Conservation (phyloP, 2,797 vertebrate species). For the Neosalanx taihuensis region DNA sequence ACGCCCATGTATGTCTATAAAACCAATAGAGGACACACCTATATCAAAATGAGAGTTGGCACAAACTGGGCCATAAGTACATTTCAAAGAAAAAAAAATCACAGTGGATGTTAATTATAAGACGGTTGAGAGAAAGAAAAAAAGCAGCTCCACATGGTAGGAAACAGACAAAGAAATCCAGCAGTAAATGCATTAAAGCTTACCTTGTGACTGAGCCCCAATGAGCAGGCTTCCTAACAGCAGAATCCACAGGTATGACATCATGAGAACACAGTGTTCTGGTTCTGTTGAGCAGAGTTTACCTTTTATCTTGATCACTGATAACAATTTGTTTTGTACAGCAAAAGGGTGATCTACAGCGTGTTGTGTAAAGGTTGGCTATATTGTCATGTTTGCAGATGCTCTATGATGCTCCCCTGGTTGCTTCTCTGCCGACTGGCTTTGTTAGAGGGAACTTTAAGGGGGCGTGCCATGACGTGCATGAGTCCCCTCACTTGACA, state of each 20-base stretch:
- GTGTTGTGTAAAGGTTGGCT: background rate
- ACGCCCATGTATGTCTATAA: background rate
- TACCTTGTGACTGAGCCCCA: slow-evolving; percentile 67
- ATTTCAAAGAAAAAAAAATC: background rate
- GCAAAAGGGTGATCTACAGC: background rate
- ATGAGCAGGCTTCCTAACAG: slow-evolving; percentile 69
- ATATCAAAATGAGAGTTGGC: background rate
- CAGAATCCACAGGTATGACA: slow-evolving; percentile 79
- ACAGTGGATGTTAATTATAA: background rate
- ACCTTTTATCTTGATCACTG: background rate
- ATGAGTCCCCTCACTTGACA: background rate
- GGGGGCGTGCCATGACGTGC: background rate
- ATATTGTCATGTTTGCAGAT: slow-evolving; percentile 3
- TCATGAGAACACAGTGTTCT: slow-evolving; percentile 69
- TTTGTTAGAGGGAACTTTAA: background rate
- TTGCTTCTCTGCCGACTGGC: background rate
- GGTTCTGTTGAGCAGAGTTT: slow-evolving; percentile 18
- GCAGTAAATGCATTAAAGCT: slow-evolving; percentile 12
- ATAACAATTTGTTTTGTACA: background rate
- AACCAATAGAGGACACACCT: background rate
- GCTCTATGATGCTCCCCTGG: background rate
- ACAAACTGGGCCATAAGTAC: background rate
- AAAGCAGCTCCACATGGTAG: background rate
- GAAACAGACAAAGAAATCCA: slow-evolving; percentile 5
- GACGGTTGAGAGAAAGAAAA: background rate